Evolutionary conservation across 2,113 vertebrate genomes (phyloP), one percentile per base, ranked within the genome.

Genomic region (Microcebus tavaratra): DNA sequence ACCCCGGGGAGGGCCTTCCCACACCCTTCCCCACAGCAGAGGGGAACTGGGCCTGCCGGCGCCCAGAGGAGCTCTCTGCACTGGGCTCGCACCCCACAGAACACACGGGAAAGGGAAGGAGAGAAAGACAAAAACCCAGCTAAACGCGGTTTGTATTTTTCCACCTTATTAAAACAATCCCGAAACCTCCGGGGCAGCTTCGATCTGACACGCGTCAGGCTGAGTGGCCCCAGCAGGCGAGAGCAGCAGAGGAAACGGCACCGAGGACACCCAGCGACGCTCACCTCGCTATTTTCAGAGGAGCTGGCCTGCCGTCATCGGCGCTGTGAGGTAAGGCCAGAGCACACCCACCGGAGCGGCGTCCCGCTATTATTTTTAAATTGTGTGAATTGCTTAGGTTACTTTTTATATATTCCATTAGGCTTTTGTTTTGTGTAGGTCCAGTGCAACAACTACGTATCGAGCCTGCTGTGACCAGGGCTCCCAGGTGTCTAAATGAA

Each of bases 371-470:
- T 42, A 12, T 27, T 63, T 92, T 53, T 3, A 55, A 88, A 72
- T 50, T 36, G 42, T 83, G 79, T 72, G 57, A 57, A 82, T 82
- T 27, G 36, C 20, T 82, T 42, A 53, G 48, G 57, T 86, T 79
- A 15, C 8, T 36, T 72, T 97, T 79, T 6, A 70, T 92, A 81
- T 88, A 53, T n/a, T 73, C 9, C 10, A 39, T 48, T 80, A 31
- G 85, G 63, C 4, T 92, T 88, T 53, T 72, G 57, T 63, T 63
- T 87, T 83, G 68, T 91, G 92, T 88, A n/a, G 48, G 50, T 85
- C 76, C 53, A 68, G 31, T 31, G 75, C 10, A 25, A 68, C 57
- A 70, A 55, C 27, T 50, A 5, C 1, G 4, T 13, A 67, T 17
- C 34, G 27, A 48, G 36, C 27, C 86, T 82, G 67, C 61, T 85